A percentile compares a stretch with the other conserved stretches of the same genome.
These are phyloP conservation scores for Crenuchus spilurus DNA, from an alignment of 2,797 vertebrate genomes.

Conservation along the genomic window DNA sequence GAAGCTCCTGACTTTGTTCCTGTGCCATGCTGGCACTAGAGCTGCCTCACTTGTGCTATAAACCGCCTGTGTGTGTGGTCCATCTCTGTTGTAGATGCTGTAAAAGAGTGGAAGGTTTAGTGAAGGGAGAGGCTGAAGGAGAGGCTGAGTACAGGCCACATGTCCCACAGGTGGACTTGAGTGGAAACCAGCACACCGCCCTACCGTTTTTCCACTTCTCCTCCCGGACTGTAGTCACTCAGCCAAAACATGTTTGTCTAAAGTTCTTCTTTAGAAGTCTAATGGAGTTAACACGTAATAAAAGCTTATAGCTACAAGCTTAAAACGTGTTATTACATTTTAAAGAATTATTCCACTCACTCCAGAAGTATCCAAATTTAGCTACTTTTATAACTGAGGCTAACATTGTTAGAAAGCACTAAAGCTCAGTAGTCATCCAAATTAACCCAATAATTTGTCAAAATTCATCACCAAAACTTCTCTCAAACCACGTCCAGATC, in stretches of 20 bases:
- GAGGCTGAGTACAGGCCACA: constrained; percentile 4
- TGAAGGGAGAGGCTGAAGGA: constrained; percentile 15
- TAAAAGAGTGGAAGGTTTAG: constrained; percentile 29
- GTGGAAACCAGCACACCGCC: constrained; percentile 12
- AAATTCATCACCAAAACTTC: too few species aligned
- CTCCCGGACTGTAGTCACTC: not conserved
- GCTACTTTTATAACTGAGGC: too few species aligned
- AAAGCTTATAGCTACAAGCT: not conserved
- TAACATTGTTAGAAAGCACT: too few species aligned
- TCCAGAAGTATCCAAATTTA: too few species aligned
- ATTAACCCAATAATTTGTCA: too few species aligned
- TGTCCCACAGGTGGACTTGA: constrained; percentile 45
- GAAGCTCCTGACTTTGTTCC: constrained; percentile 39
- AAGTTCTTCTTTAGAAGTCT: not conserved
- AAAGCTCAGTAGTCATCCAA: too few species aligned
- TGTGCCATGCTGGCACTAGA: constrained; percentile 37
- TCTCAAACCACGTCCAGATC: too few species aligned
- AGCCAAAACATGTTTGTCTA: not conserved
- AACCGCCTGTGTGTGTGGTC: constrained; percentile 25
- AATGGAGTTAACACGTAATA: not conserved
- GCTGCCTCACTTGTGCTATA: constrained; percentile 20
- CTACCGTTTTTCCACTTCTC: constrained; percentile 9
- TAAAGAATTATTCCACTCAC: too few species aligned
- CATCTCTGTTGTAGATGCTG: constrained; percentile 35
- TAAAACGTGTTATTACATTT: too few species aligned